Conservation (phyloP, 2,888 invertebrate genomes). For the Meliscaeva auricollis region DNA sequence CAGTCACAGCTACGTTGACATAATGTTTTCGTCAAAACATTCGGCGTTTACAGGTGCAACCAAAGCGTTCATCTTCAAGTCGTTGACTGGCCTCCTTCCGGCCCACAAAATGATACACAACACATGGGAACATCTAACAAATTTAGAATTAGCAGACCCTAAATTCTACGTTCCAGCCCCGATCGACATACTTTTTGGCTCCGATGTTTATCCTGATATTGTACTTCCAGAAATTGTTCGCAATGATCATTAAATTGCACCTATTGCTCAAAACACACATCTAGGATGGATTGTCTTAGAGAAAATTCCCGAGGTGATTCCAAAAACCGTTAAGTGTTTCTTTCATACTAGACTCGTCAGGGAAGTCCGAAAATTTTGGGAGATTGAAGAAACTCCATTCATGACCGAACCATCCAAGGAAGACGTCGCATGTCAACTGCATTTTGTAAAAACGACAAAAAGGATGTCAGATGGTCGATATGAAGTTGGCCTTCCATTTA, state of each 20-base stretch:
- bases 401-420: background rate
- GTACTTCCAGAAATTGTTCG: conserved; percentile 15
- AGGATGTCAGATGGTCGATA: background rate
- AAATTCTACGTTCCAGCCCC: background rate
- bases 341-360: background rate
- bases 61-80: background rate
- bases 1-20: conserved; percentile 13
- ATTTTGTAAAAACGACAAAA: background rate
- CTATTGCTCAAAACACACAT: conserved; percentile 23
- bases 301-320: conserved; percentile 1
- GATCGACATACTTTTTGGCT: conserved; percentile 21
- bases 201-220: conserved; percentile 27
- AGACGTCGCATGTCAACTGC: background rate
- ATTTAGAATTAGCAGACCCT: conserved; percentile 24
- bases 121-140: conserved; percentile 14
- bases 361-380: conserved; percentile 1
- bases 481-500: background rate
- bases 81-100: background rate
- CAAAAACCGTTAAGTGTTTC: background rate
- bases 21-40: conserved; percentile 4
- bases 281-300: conserved; percentile 28
- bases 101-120: background rate
- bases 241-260: background rate
- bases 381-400: conserved; percentile 13
- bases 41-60: background rate